A percentile compares a stretch with the other conserved stretches of the same genome.
Evolutionary conservation across 1,140 invertebrate genomes (phyloP).

Genomic region (Lepidurus arcticus): DNA sequence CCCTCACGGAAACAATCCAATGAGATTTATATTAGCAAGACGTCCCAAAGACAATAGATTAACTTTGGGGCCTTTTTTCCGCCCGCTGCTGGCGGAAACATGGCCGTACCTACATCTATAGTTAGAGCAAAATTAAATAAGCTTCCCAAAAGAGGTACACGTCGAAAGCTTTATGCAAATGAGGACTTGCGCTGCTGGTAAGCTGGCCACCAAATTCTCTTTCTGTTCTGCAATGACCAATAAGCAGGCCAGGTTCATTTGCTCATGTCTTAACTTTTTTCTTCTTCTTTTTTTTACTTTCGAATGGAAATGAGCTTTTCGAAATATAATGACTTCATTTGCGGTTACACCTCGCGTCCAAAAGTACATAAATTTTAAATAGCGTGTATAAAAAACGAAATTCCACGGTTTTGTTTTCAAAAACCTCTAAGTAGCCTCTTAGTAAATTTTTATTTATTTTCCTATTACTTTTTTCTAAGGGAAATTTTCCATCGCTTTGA

Average conservation of each 20-base stretch:
- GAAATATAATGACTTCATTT: conserved; percentile 1
- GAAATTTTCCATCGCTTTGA: neutral
- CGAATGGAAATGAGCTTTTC: neutral
- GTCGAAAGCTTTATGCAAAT: conserved; percentile 8
- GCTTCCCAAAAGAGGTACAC: neutral
- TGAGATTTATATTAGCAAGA: neutral
- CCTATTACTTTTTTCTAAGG: neutral
- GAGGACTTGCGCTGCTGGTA: neutral
- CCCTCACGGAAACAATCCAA: neutral
- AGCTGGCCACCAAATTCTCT: neutral
- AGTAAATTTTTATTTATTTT: neutral
- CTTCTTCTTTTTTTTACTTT: neutral
- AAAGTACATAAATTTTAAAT: neutral
- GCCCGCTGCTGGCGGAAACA: neutral
- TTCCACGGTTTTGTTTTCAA: neutral
- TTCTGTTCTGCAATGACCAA: neutral
- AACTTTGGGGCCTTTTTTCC: neutral
- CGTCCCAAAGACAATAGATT: neutral
- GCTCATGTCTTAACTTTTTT: neutral
- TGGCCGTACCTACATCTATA: neutral
- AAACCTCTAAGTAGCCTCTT: neutral
- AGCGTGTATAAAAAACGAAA: neutral
- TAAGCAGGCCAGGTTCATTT: neutral
- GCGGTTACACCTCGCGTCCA: neutral
- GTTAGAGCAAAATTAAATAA: neutral